Percentiles rank a stretch among this genome's conserved stretches.
phyloP scores from a whole-genome alignment of 2,797 vertebrate genomes.

The Hypotaenidia philippensis region DNA sequence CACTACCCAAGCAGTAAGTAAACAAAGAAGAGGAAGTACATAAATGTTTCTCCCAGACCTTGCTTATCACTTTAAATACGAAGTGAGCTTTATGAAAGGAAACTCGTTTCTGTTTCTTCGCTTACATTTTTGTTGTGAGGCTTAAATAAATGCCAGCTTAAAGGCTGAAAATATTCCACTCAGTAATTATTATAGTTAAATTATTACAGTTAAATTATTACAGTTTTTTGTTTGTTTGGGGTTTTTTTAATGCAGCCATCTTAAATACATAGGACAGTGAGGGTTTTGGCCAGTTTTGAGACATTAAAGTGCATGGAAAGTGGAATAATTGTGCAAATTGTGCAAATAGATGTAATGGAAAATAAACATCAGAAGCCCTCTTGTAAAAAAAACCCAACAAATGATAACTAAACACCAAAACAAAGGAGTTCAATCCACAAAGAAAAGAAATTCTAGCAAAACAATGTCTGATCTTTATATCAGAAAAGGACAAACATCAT shows the following conservation, averaged over 20 bases:
- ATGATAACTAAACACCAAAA: background rate
- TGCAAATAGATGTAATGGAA: background rate
- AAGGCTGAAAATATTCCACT: slow-evolving; percentile 35
- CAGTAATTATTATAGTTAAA: slow-evolving; percentile 44
- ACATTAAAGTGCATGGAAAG: background rate
- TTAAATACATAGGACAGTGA: background rate
- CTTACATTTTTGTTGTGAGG: slow-evolving; percentile 42
- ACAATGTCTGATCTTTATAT: background rate
- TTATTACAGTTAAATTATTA: background rate
- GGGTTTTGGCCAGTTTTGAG: background rate
- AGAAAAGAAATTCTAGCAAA: background rate
- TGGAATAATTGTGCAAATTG: background rate
- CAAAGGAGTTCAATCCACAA: background rate
- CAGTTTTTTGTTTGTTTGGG: background rate
- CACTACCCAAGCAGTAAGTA: background rate
- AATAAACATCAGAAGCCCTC: background rate
- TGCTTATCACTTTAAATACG: background rate
- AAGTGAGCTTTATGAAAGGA: slow-evolving; percentile 34
- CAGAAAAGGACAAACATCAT: background rate
- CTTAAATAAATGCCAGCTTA: slow-evolving; percentile 62
- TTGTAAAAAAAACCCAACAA: background rate
- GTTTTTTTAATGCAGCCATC: background rate
- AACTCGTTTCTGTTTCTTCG: slow-evolving; percentile 29
- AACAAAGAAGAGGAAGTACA: background rate
- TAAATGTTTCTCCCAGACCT: background rate